Evolutionary conservation across 1,140 invertebrate species (phyloP), one percentile per base, ranked within the genome.

Genomic region (Drosophila leontia): DNA sequence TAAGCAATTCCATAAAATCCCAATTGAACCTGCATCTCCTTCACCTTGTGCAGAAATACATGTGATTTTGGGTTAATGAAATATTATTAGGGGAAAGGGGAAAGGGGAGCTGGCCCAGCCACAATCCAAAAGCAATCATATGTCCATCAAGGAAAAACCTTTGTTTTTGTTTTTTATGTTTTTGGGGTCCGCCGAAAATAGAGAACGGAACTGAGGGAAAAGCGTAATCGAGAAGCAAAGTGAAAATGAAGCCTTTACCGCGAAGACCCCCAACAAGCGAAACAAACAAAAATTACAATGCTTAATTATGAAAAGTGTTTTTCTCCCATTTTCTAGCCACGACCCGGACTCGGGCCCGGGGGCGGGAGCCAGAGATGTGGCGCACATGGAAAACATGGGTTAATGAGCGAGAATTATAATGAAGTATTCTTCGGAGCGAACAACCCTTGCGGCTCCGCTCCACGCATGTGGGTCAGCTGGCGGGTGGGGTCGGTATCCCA

Each of bases 261-360:
- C 37, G 32, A 17, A 55, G 15, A 44, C 65, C 39, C 11, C 35
- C 39, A 32, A 37, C 34, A 41, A 48, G 51, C 65, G 59, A 81
- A 81, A 79, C 71, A 87, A 78, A 88, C 82, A 82, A 72, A 80
- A 88, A 87, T 87, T 88, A 83, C 76, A 87, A 77, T 71, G 83
- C 83, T 87, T 87, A 88, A 87, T 87, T 87, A 87, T 87, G 76
- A 87, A 87, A 87, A 83, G 83, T 83, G 83, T 83, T 87, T 83
- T 86, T 65, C 74, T 68, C 60, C 57, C 70, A 39, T 63, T 44
- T 67, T 67, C 45, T 50, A 41, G 48, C n/a, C 23, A 11, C 41
- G 48, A 32, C 34, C 47, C 29, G 41, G 45, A 44, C 23, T 8
- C 48, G 7, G 23, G 45, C 47, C 26, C 57, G 59, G 74, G 59